phyloP scores from a whole-genome alignment of 2,113 vertebrate species.

The Hippocampus comes region DNA sequence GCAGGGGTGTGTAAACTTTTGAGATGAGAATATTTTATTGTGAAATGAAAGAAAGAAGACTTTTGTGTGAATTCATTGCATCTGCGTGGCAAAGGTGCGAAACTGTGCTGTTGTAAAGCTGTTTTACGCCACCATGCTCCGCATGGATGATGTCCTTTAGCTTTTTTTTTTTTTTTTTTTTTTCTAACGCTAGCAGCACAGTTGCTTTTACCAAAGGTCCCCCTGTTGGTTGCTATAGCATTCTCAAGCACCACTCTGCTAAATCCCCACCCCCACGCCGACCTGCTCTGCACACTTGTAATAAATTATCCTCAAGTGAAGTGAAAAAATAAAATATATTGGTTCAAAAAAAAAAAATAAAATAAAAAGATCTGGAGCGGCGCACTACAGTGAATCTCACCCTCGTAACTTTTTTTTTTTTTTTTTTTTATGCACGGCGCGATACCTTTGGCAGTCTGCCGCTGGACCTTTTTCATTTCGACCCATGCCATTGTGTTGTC shows the following conservation, averaged over 20 bases:
- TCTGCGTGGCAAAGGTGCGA: not conserved
- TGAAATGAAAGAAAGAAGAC: too few relatives aligned
- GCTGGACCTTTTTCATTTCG: constrained; percentile 32
- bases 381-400: constrained; percentile 84
- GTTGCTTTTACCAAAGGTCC: constrained; percentile 68
- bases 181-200: constrained; percentile 44
- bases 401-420: constrained; percentile 69
- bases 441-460: constrained; percentile 44
- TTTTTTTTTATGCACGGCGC: constrained; percentile 47
- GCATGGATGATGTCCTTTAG: constrained; percentile 7
- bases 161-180: constrained; percentile 35
- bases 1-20: not conserved
- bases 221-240: constrained; percentile 95
- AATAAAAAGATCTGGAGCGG: constrained; percentile 81
- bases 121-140: constrained; percentile 40
- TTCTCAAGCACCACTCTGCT: constrained; percentile 89
- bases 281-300: constrained; percentile 90
- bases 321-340: constrained; percentile 47
- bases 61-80: not conserved
- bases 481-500: constrained; percentile 38
- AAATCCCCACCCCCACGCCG: constrained; percentile 68
- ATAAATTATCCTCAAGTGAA: constrained; percentile 99
- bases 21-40: not conserved
- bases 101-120: constrained; percentile 40
- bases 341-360: constrained; percentile 24